Percentiles rank a stretch among this genome's conserved stretches.
Evolutionary conservation across 2,797 vertebrate genomes (phyloP).

Genomic region (Sphenopsis melanotis): DNA sequence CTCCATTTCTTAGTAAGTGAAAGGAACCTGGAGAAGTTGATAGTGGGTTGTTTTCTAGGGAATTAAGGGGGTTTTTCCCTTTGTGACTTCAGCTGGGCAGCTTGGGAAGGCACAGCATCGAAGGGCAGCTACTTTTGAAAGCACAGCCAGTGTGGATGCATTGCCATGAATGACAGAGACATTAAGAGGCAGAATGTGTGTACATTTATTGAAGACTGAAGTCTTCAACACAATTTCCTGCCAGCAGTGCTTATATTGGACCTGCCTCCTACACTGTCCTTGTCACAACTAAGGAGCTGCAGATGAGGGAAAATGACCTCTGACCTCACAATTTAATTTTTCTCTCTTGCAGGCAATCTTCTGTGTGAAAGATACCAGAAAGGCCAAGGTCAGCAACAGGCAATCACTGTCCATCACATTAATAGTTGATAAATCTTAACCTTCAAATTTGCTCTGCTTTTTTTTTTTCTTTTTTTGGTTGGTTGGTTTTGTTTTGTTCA

Average conservation of each 20-base stretch:
- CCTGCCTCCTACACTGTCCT: not conserved
- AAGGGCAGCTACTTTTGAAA: not conserved
- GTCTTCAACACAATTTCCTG: not conserved
- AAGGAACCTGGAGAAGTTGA: not conserved
- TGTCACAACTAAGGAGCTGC: not conserved
- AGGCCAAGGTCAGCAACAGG: not conserved
- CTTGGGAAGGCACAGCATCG: not conserved
- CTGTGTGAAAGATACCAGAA: not conserved
- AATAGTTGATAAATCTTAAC: not conserved
- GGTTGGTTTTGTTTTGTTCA: not conserved
- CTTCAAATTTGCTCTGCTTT: not conserved
- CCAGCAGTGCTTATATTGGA: not conserved
- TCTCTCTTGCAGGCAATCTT: not conserved
- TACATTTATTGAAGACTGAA: not conserved
- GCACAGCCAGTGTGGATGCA: not conserved
- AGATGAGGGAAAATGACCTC: not conserved
- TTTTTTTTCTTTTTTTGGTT: not conserved
- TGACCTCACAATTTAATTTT: not conserved
- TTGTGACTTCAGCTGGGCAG: not conserved
- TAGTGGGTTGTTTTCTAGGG: not conserved
- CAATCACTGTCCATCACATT: not conserved
- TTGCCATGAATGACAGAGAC: not conserved
- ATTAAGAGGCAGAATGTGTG: not conserved
- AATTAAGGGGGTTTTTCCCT: not conserved
- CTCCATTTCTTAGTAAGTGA: not conserved